Evolutionary conservation across 2,888 invertebrate species (phyloP), one percentile per base, ranked within the genome.

Genomic region (Peribatodes rhomboidaria): DNA sequence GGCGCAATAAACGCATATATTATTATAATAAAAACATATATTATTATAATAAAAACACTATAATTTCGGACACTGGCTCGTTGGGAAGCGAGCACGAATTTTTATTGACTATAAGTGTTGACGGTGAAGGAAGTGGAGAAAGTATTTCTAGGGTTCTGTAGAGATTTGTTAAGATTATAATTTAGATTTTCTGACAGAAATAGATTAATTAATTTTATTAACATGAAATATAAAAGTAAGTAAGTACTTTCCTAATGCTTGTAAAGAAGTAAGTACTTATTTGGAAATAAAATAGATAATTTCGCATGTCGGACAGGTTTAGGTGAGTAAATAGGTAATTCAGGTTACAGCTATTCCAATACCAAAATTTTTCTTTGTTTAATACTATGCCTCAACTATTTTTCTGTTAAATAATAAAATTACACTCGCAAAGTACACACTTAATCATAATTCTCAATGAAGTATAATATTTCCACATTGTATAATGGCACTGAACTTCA

Each of bases 31-130:
- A 82, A 81, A 76, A 76, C 75, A 78, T 79, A 77, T 76, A 80
- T 84, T 80, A 80, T 81, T 80, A 78, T 73, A 82, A 82, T 83
- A 85, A 82, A 84, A 83, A 77, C 74, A 67, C 73, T 71, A 75
- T 77, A 72, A 74, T 73, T 75, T 77, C 65, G 68, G 74, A 69
- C 73, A 61, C 62, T 53, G 64, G 56, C 47, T 71, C 73, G 63
- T 76, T 70, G 67, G 63, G 65, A 55, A 55, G 69, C 65, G 63
- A 68, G 65, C 68, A 59, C 67, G 65, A 54, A 59, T 64, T 69
- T 69, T 68, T 65, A 71, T 67, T 58, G 69, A 46, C 61, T 61
- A 54, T 61, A 67, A 49, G 53, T 53, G 57, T 71, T 49, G 59
- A 44, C 20, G 46, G 33, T 46, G 7, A 60, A 46, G 72, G 70